Percentiles rank a stretch among this genome's conserved stretches.
Evolutionary conservation across 53 echinoderm and acorn worm genomes (phyloP).

Genomic region (Antedon mediterranea): DNA sequence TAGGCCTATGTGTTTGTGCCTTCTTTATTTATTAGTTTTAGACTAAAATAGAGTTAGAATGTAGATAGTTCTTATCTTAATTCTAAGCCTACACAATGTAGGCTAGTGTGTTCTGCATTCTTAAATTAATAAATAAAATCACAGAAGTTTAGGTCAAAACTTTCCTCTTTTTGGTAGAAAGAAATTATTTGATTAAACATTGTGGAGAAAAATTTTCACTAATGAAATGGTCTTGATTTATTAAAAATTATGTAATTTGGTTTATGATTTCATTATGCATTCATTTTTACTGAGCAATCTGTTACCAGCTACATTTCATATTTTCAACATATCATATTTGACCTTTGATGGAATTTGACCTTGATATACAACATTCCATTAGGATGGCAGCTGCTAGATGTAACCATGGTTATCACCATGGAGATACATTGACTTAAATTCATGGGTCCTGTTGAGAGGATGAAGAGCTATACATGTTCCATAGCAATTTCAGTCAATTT

Average conservation of each 20-base stretch:
- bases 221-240: background rate
- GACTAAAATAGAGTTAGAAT: too few relatives aligned
- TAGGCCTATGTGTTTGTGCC: too few relatives aligned
- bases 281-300: background rate
- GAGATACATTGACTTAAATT: background rate
- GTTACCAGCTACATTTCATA: background rate
- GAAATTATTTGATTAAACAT: too few relatives aligned
- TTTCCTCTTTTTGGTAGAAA: too few relatives aligned
- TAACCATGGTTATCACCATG: background rate
- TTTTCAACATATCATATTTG: background rate
- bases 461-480: background rate
- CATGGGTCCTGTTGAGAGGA: background rate
- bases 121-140: too few relatives aligned
- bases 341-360: background rate
- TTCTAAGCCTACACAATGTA: too few relatives aligned
- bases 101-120: too few relatives aligned
- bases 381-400: background rate
- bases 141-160: too few relatives aligned
- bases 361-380: background rate
- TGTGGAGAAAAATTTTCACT: too few relatives aligned
- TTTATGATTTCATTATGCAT: background rate
- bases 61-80: too few relatives aligned
- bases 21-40: too few relatives aligned
- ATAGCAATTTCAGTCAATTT: background rate
- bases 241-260: background rate